phyloP scores from a whole-genome alignment of 2,113 vertebrate species.

The Gymnarchus niloticus region DNA sequence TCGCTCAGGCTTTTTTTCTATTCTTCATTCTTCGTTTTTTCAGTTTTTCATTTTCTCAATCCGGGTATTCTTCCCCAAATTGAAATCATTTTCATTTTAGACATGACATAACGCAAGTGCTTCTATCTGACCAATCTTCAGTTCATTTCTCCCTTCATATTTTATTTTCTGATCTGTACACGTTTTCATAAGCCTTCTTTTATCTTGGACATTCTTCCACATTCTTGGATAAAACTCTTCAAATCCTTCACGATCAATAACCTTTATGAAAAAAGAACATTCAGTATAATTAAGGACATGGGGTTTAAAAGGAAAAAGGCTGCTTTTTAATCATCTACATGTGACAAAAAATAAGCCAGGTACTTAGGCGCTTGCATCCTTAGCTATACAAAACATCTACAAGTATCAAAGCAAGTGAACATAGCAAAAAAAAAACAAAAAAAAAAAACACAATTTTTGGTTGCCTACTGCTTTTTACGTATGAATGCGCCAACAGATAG shows the following conservation, averaged over 20 bases:
- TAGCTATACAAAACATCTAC: slow-evolving; percentile 17
- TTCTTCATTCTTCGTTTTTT: slow-evolving; percentile 96
- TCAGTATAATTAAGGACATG: slow-evolving; percentile 97
- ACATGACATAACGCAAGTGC: slow-evolving; percentile 85
- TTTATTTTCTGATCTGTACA: slow-evolving; percentile 97
- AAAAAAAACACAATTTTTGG: background rate
- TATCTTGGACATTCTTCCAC: slow-evolving; percentile 98
- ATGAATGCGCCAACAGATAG: slow-evolving; percentile 8
- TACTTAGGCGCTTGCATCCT: slow-evolving; percentile 7
- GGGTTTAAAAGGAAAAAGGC: slow-evolving; percentile 73
- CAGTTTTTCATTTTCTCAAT: slow-evolving; percentile 77
- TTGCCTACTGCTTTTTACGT: background rate
- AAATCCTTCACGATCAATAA: slow-evolving; percentile 98
- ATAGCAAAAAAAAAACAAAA: background rate
- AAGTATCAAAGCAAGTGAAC: slow-evolving; percentile 9
- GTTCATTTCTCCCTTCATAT: slow-evolving; percentile 92
- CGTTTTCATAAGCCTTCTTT: slow-evolving; percentile 97
- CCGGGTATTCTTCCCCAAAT: slow-evolving; percentile 89
- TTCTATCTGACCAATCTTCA: slow-evolving; percentile 96
- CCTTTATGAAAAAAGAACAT: slow-evolving; percentile 99
- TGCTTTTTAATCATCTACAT: slow-evolving; percentile 65
- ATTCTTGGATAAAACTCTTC: slow-evolving; percentile 99
- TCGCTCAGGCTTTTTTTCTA: slow-evolving; percentile 93
- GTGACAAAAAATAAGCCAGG: slow-evolving; percentile 27
- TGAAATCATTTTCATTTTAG: slow-evolving; percentile 89